Base-by-base conservation (phyloP, 2,888 invertebrate genomes). In the Neoscelio sp. region DNA sequence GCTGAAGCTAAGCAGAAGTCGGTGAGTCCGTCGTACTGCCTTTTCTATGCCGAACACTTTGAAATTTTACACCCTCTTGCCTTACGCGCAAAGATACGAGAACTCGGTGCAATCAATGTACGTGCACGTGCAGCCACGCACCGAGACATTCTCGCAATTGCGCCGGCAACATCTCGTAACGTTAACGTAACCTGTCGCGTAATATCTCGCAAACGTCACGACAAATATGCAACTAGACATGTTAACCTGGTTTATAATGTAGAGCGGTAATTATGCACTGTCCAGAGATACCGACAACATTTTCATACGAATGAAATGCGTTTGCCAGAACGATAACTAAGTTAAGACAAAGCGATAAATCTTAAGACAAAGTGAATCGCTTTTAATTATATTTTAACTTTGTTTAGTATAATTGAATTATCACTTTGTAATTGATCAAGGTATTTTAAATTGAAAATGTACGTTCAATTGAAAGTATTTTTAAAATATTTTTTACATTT, bases 141-240 rank as follows among this genome's bases (percentile, higher is more conserved):
- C 13, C n/a, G 44, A 30, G 33, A 62, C 48, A 68, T 35, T 40
- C 28, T 28, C n/a, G 46, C 52, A 58, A 50, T 50, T 60, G 50
- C 60, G 17, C 18, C 23, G 23, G 58, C 46, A 58, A 68, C 58
- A 38, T 40, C 56, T 48, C 48, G 58, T n/a, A 48, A 68, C 38
- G 28, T 38, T 58, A 58, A 68, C 40, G 46, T 50, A 58, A 48
- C 68, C 68, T 68, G 70, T 70, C 70, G 60, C 42, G 18, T 46
- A 71, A 71, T 62, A 62, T 71, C 71, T 60, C 46, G 58, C 48
- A 13, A 48, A 58, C 20, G 70, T 58, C 70, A 58, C 42, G 60
- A 52, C 71, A 44, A 52, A 60, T 71, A 60, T 62, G 30, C 44
- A 62, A 23, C 44, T 13, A 60, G 60, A 71, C 52, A 15, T 30